Evolutionary conservation across 2,888 invertebrate species (phyloP).

Genomic region (Cosmia trapezina): DNA sequence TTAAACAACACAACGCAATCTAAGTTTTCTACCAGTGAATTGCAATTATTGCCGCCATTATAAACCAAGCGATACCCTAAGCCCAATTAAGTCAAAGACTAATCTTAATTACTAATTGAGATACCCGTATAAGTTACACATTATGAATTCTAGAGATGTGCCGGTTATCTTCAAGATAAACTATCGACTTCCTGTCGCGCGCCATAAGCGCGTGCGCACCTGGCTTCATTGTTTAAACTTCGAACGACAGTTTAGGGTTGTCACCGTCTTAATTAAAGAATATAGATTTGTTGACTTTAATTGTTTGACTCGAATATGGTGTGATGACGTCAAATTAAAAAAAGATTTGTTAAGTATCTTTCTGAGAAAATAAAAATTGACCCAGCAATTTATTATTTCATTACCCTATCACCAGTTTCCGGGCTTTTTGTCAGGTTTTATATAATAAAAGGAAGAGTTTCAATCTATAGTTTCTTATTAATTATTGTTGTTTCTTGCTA

Average conservation of each 20-base stretch:
- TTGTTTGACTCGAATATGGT: constrained; percentile 24
- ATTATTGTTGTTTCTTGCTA: neutral
- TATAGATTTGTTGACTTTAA: constrained; percentile 37
- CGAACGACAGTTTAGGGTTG: constrained; percentile 63
- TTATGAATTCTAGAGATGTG: constrained; percentile 72
- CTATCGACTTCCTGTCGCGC: constrained; percentile 66
- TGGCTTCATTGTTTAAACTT: constrained; percentile 73
- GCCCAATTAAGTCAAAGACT: constrained; percentile 34
- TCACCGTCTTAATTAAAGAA: constrained; percentile 40
- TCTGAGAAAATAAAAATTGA: neutral
- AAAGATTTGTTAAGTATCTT: constrained; percentile 3
- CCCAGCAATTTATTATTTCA: neutral
- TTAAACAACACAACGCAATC: neutral
- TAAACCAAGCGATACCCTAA: constrained; percentile 37
- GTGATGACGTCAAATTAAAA: constrained; percentile 34
- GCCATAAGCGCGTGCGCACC: constrained; percentile 71
- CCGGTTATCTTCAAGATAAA: constrained; percentile 70
- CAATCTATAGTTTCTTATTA: neutral
- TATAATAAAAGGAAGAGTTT: neutral
- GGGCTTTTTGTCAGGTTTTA: neutral
- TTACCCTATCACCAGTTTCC: neutral
- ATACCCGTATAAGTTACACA: constrained; percentile 65
- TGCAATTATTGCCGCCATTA: constrained; percentile 30
- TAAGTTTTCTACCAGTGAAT: neutral
- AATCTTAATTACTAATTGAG: constrained; percentile 64